Percentiles rank a stretch among this genome's conserved stretches.
These are phyloP conservation scores for Leiothrix lutea DNA, from an alignment of 2,113 vertebrate species.

Conservation along the genomic window DNA sequence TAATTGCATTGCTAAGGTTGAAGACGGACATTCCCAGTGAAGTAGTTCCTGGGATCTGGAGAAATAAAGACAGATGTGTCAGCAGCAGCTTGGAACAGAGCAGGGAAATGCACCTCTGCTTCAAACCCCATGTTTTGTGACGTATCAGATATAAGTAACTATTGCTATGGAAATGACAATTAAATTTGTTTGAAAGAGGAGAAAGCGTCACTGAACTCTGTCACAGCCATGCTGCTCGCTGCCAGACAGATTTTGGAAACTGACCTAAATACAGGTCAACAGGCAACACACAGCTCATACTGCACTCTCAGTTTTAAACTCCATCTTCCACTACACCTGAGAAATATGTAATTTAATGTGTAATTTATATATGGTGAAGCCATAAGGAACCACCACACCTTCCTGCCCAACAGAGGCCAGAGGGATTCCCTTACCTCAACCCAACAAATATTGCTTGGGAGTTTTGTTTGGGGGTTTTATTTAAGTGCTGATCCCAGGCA, in stretches of 20 bases:
- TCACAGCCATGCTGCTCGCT: background rate
- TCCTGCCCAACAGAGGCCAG: background rate
- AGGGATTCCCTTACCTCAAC: background rate
- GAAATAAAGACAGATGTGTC: background rate
- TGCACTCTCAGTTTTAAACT: background rate
- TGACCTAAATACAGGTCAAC: background rate
- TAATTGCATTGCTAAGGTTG: conserved; percentile 83
- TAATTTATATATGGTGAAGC: background rate
- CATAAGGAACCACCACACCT: background rate
- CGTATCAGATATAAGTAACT: background rate
- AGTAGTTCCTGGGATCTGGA: conserved; percentile 77
- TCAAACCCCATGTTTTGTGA: background rate
- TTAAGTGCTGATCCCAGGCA: background rate
- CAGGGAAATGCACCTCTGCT: background rate
- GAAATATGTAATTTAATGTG: fast-evolving
- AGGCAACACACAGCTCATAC: background rate
- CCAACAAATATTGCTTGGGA: background rate
- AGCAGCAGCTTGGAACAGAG: background rate
- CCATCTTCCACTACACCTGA: background rate
- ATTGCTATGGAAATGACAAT: background rate
- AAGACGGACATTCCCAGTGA: conserved; percentile 80
- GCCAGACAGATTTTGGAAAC: background rate
- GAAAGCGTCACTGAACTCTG: fast-evolving
- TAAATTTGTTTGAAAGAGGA: background rate
- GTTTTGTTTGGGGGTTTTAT: background rate